phyloP scores from a whole-genome alignment of 2,797 vertebrate species.

The Austrolebias charrua region DNA sequence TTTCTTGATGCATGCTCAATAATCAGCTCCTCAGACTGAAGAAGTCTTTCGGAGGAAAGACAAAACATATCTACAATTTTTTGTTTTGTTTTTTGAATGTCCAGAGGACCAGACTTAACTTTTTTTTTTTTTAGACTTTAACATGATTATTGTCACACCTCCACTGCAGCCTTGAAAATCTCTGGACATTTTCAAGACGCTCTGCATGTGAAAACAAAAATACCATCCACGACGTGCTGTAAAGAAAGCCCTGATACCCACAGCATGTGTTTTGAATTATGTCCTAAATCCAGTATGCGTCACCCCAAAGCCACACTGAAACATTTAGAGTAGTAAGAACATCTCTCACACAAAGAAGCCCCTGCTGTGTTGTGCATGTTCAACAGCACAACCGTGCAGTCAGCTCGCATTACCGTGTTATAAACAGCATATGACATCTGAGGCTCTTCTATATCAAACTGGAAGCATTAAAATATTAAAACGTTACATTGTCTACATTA shows the following conservation, averaged over 20 bases:
- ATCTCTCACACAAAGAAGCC: not conserved
- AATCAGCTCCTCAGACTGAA: too few species aligned
- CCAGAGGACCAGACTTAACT: too few species aligned
- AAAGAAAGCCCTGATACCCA: not conserved
- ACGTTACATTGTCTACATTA: not conserved
- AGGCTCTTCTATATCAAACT: slow-evolving; percentile 3
- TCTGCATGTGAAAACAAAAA: not conserved
- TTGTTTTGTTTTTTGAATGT: too few species aligned
- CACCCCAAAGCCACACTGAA: not conserved
- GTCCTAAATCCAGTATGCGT: not conserved
- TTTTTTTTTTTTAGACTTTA: too few species aligned
- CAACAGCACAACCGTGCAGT: not conserved
- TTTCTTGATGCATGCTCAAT: too few species aligned
- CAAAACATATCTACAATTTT: too few species aligned
- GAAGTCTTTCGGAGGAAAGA: too few species aligned
- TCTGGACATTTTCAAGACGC: not conserved
- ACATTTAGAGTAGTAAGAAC: not conserved
- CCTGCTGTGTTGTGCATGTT: not conserved
- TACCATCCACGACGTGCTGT: not conserved
- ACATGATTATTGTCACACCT: not conserved
- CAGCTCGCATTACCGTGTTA: not conserved
- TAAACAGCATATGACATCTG: not conserved
- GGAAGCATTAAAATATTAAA: too few species aligned
- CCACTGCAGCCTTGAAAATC: not conserved
- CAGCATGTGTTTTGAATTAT: slow-evolving; percentile 3